These are phyloP conservation scores for Nysson spinosus DNA, from an alignment of 2,888 invertebrate species.

Conservation along the genomic window DNA sequence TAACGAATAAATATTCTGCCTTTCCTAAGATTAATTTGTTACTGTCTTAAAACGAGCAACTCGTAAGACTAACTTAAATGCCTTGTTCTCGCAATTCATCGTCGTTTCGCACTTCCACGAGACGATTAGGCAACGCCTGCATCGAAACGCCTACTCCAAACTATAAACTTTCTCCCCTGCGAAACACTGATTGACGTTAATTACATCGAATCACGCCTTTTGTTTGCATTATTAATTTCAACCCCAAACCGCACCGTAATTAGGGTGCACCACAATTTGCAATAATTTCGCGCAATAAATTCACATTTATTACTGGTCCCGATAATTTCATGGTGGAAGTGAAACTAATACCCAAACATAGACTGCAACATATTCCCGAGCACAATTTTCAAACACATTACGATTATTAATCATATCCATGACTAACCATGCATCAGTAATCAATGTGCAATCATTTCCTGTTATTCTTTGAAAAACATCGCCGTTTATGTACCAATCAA, in stretches of 20 bases:
- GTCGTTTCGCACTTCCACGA: constrained; percentile 10
- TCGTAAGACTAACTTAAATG: constrained; percentile 48
- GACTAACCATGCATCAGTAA: too few species aligned
- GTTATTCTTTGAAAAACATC: too few species aligned
- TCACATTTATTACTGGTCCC: neutral
- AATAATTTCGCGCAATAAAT: neutral
- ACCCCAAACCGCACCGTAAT: neutral
- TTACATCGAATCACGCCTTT: neutral
- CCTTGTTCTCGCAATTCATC: constrained; percentile 32
- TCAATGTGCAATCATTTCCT: too few species aligned
- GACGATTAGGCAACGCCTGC: constrained; percentile 16
- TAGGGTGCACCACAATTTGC: neutral
- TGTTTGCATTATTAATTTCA: neutral
- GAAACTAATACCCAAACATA: neutral
- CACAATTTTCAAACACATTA: too few species aligned
- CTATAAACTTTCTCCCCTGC: constrained; percentile 36
- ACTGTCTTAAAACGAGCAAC: constrained; percentile 2
- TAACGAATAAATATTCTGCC: too few species aligned
- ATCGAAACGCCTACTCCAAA: neutral
- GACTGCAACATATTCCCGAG: too few species aligned
- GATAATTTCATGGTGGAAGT: neutral
- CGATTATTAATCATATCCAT: too few species aligned
- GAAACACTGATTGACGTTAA: neutral
- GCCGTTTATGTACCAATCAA: too few species aligned
- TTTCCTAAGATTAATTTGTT: too few species aligned